phyloP scores from a whole-genome alignment of 1,140 invertebrate genomes.

The Micrasema longulum region DNA sequence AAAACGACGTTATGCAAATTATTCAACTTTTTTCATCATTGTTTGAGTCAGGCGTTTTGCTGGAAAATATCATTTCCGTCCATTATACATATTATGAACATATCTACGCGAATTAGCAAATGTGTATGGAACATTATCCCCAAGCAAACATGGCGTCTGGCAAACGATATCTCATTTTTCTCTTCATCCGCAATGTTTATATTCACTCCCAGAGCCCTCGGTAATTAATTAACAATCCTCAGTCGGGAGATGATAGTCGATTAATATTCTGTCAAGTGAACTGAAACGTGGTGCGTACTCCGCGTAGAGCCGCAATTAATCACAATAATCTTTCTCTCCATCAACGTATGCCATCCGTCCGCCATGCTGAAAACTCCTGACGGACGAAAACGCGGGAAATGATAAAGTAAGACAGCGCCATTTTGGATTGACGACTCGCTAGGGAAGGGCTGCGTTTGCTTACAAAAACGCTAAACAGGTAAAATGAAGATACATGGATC shows the following conservation, averaged over 20 bases:
- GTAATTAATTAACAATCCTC: constrained; percentile 33
- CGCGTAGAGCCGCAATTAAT: constrained; percentile 27
- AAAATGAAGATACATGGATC: neutral
- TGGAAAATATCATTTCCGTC: too few relatives aligned
- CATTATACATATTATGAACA: too few relatives aligned
- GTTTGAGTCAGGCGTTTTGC: too few relatives aligned
- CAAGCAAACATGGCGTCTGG: neutral
- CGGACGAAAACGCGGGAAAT: constrained; percentile 15
- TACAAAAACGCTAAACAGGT: neutral
- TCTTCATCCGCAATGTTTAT: constrained; percentile 3
- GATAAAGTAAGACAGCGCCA: constrained; percentile 19
- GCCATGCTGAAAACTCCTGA: neutral
- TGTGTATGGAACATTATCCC: too few relatives aligned
- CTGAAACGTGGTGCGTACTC: constrained; percentile 19
- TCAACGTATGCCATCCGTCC: constrained; percentile 32
- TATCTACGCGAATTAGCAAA: too few relatives aligned
- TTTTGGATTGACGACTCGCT: constrained; percentile 20
- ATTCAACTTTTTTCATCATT: too few relatives aligned
- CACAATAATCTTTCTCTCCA: constrained; percentile 39
- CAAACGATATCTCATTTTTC: neutral
- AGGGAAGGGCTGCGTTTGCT: neutral
- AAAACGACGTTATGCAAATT: too few relatives aligned
- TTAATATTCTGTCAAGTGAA: constrained; percentile 40
- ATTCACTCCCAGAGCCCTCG: neutral
- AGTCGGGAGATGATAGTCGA: constrained; percentile 26